Percentiles rank a stretch among this genome's conserved stretches.
phyloP scores from a whole-genome alignment of 1,140 invertebrate genomes.

The Neodiprion lecontei region DNA sequence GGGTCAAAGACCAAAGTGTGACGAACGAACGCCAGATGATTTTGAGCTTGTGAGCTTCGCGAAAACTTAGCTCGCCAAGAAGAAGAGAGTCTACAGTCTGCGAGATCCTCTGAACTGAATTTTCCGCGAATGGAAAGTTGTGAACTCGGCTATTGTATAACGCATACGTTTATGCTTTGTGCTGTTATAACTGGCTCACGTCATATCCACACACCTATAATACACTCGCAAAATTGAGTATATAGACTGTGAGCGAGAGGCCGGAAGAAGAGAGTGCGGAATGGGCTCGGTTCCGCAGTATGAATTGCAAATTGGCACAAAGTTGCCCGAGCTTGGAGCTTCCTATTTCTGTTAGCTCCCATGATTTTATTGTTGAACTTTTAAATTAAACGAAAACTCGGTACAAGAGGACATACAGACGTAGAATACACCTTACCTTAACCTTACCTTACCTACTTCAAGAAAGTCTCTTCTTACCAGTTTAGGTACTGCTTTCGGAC shows the following conservation, averaged over 20 bases:
- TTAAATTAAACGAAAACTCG: not conserved
- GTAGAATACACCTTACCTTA: not conserved
- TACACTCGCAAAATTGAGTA: not conserved
- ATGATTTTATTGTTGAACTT: slow-evolving; percentile 3
- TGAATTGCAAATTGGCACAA: slow-evolving; percentile 3
- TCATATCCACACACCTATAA: no score
- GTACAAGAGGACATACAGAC: not conserved
- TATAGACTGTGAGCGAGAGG: not conserved
- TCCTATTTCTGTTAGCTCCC: slow-evolving; percentile 2
- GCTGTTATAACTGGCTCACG: not conserved
- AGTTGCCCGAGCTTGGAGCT: not conserved
- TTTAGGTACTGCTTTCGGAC: not conserved
- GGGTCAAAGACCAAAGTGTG: no score
- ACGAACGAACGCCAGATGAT: no score
- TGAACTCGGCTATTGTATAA: not conserved
- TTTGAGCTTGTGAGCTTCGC: no score
- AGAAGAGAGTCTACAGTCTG: not conserved
- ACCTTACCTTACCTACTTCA: not conserved
- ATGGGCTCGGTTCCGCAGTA: not conserved
- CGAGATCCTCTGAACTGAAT: not conserved
- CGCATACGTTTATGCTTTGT: not conserved
- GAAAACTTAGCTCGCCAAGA: not conserved
- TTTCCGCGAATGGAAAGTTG: not conserved
- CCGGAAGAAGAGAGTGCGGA: not conserved
- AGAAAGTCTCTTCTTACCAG: not conserved